These are phyloP conservation scores for Hylomyscus alleni DNA, from an alignment of 2,797 vertebrate species.

Conservation along the genomic window DNA sequence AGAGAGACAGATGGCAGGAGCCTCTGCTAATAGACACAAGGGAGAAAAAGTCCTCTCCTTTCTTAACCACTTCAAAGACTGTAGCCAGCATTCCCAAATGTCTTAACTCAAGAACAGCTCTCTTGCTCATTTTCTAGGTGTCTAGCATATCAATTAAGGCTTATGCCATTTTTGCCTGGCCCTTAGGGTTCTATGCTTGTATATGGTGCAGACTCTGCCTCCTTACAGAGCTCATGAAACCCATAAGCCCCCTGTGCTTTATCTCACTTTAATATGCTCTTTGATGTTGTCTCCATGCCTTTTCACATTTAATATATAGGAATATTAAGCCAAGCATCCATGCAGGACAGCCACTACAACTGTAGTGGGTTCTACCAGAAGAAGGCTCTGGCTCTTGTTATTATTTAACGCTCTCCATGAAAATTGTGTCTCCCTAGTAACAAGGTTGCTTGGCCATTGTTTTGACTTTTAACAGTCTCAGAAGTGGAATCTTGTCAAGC, in stretches of 20 bases:
- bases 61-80: not conserved
- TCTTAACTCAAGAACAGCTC: not conserved
- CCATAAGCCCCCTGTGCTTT: not conserved
- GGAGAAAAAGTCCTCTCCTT: not conserved
- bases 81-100: not conserved
- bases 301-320: not conserved
- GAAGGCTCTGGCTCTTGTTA: slow-evolving; percentile 33
- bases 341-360: not conserved
- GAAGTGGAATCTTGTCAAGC: slow-evolving; percentile 61
- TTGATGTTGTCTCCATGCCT: not conserved
- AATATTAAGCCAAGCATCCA: not conserved
- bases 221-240: not conserved
- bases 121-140: not conserved
- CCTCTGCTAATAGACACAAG: not conserved
- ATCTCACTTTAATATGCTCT: not conserved
- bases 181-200: not conserved
- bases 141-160: not conserved
- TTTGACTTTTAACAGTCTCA: slow-evolving; percentile 60
- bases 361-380: not conserved
- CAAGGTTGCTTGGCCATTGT: slow-evolving; percentile 64
- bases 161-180: not conserved
- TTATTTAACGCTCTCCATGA: slow-evolving; percentile 37
- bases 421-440: slow-evolving; percentile 71
- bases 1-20: not conserved
- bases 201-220: not conserved